Base-by-base conservation (phyloP, 35 echinoderm and acorn worm species). In the Patiria miniata region DNA sequence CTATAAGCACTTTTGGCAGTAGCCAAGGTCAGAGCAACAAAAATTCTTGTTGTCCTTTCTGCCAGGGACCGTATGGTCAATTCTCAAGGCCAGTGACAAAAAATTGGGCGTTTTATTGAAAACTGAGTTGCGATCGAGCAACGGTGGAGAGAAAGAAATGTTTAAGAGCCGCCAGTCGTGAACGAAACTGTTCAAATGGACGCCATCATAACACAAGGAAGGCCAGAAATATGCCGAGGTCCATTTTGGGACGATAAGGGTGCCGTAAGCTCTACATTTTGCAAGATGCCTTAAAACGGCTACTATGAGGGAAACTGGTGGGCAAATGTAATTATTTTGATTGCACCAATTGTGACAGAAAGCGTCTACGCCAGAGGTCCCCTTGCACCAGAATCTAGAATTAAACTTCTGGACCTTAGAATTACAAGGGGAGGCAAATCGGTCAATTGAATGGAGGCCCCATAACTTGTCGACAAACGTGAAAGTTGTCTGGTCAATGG, bases 111-210 rank as follows among this genome's bases (percentile, higher is more conserved):
- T 51, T 23, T 28, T 39, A 38, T 38, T 68, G 21, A 86, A 86
- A 1, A 86, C 60, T 40, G 84, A 65, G 33, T 69, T 7, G 36
- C 7, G 28, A 34, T 6, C 19, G 19, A 65, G 19, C 4, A 40
- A 40, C 39, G 84, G 60, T 44, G 61, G 84, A 39, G 33, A 18
- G 40, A 86, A 86, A 21, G 33, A 7, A 18, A 77, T 61, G 14
- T 77, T 86, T 23, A 77, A 60, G 16, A 86, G 51, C 10, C 84
- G 59, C 86, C 86, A 88, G 37, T 88, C 86, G n/a, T 88, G 86
- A 32, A 88, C 37, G 37, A 52, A 34, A 1, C 19, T 5, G 18
- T 59, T 19, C 1, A 88, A 80, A 60, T 88, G 86, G 17, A 19
- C 30, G 51, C 53, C 86, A 36, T 80, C 86, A n/a, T 73, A 79